Base-by-base conservation (phyloP, 2,888 invertebrate species). In the Leptinotarsa peninsularis region DNA sequence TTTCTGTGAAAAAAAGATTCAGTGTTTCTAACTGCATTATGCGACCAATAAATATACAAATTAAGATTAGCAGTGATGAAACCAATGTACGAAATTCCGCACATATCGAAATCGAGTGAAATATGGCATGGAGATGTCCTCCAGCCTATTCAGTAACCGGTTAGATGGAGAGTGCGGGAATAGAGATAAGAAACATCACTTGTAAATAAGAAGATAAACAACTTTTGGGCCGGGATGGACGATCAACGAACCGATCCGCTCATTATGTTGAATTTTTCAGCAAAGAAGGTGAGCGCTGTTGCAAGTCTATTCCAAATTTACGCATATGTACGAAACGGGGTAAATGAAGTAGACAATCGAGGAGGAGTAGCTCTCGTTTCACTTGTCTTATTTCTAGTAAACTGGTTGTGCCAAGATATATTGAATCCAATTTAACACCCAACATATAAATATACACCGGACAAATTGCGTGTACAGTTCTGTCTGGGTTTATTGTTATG, bases 201-300 rank as follows among this genome's bases (percentile, higher is more conserved):
- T 72, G 75, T 75, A 72, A 75, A 75, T 75, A 69, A 71, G 72
- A 54, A 68, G 68, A 75, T 75, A 75, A 75, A 75, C 75, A 72
- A 69, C 69, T 58, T 49, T n/a, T 17, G 27, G 63, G 71, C 54
- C 23, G 67, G 67, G 52, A 71, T 60, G 67, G 33, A 58, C 60
- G 67, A 49, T 49, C 66, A 66, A 69, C 52, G 10, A 33, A 50
- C 50, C 74, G 67, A 71, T 75, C 71, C 49, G 67, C 74, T 71
- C 74, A 75, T 75, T 75, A 75, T 75, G 43, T 63, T 33, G 23
- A 58, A 15, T 63, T 63, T 63, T 43, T 33, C 33, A 63, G 33
- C n/a, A 13, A 33, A 43, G 43, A 58, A 23, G 58, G 33, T 13
- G 43, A 43, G 43, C 63, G 63, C n/a, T 43, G 63, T 43, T 63